Percentiles rank a stretch among this genome's conserved stretches.
Evolutionary conservation across 2,113 vertebrate genomes (phyloP).

Genomic region (Porphyrio hochstetteri): DNA sequence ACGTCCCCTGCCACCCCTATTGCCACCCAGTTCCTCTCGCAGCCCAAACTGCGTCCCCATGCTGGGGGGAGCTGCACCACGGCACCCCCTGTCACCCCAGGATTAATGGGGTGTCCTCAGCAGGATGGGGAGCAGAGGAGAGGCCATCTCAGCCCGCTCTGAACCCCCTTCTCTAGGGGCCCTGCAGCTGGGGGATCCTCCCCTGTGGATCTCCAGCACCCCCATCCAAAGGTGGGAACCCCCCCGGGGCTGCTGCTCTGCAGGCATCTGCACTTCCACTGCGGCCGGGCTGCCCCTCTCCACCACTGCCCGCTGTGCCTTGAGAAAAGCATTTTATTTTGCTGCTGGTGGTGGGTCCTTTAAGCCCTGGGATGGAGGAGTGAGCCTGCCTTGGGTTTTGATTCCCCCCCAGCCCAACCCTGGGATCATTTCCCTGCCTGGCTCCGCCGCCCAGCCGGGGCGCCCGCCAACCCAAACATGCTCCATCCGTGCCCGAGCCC

Average conservation of each 20-base stretch:
- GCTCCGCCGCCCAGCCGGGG: accelerated
- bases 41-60: background rate
- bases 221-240: background rate
- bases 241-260: background rate
- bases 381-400: background rate
- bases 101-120: background rate
- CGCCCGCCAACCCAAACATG: slow-evolving; percentile 35
- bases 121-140: background rate
- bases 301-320: background rate
- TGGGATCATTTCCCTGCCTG: background rate
- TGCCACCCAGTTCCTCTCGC: background rate
- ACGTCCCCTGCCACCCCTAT: background rate
- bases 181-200: background rate
- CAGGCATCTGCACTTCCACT: background rate
- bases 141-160: too few relatives aligned
- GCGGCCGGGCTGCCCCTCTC: background rate
- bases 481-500: background rate
- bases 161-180: background rate
- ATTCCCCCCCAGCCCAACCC: background rate
- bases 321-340: background rate
- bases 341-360: too few relatives aligned
- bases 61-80: background rate
- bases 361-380: background rate
- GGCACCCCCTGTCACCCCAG: background rate
- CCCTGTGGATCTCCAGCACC: background rate